Base-by-base conservation (phyloP, 2,888 invertebrate genomes). In the Drosophila vallismaia region DNA sequence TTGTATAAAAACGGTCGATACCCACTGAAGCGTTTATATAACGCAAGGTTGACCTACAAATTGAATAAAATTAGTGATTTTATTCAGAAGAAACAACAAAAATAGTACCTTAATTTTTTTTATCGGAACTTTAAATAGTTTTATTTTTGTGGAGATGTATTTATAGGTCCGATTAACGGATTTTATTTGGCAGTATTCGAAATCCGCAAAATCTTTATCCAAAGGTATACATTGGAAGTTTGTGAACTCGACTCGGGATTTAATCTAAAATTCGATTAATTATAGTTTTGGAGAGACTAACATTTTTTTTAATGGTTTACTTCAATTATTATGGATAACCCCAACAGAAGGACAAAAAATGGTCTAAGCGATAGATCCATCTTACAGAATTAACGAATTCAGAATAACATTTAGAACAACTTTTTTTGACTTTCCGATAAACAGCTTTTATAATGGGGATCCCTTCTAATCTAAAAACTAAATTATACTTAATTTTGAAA, bases 1-100 rank as follows among this genome's bases (percentile, higher is more conserved):
- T 63, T 57, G 6, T 63, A 63, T 0, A 63, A 40, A 5, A 63
- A 63, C 0, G 63, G 63, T 33, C 14, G 28, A 26, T 63, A 63
- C 0, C 63, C 63, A 26, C 7, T 57, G 0, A 40, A 19, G 4
- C 14, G 14, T 14, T 14, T 14, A 14, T 14, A 14, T 14, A 14
- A 14, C 14, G 14, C 14, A 1, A 14, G 14, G 14, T 14, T 14
- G 14, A 14, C 14, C 14, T 14, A 14, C 14, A 14, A 14, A n/a
- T 4, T 4, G 24, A 4, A 4, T 10, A 2, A 3, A 4, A 10
- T 24, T 5, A 24, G 2, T 26, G 14, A n/a, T 14, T 14, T 1
- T 9, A 24, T 10, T 1, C 10, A 24, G 0, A 2, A 3, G 9
- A 2, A 24, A 19, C 14, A 3, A 10, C 12, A 28, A 0, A 33